These are phyloP conservation scores for Drosophila persimilis DNA, from an alignment of 1,140 invertebrate genomes.

Conservation along the genomic window DNA sequence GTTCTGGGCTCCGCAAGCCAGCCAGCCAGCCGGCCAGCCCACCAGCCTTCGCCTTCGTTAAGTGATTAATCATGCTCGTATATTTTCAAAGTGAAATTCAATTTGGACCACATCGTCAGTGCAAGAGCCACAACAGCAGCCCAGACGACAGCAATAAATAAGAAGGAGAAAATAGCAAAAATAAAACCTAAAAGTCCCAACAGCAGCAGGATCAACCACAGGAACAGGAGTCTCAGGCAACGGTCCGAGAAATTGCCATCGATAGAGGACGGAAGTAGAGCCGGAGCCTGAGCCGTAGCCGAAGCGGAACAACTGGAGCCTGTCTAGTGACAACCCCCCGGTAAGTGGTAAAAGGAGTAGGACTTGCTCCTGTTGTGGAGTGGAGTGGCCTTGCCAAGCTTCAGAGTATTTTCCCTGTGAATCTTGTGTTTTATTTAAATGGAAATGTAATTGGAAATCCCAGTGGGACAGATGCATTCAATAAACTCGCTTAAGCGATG, in stretches of 20 bases:
- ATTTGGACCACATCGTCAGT: constrained; percentile 66
- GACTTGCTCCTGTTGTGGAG: not conserved
- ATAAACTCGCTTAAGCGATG: constrained; percentile 26
- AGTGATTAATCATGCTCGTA: constrained; percentile 76
- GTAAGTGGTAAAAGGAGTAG: constrained; percentile 32
- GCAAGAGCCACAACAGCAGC: constrained; percentile 37
- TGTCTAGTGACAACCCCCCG: not conserved
- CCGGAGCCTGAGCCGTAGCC: too few species aligned
- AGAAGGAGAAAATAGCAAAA: constrained; percentile 28
- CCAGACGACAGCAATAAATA: constrained; percentile 24
- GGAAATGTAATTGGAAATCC: constrained; percentile 11
- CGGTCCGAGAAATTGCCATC: not conserved
- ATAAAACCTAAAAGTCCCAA: constrained; percentile 51
- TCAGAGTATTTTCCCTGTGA: constrained; percentile 8
- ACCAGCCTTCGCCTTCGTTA: constrained; percentile 44
- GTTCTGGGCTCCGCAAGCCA: constrained; percentile 7
- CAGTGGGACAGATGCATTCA: constrained; percentile 4
- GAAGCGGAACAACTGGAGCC: constrained; percentile 12
- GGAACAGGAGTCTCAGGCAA: constrained; percentile 7
- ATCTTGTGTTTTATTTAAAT: constrained; percentile 6
- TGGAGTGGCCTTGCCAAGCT: not conserved
- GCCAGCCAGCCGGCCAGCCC: not conserved
- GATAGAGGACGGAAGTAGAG: not conserved
- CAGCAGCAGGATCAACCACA: constrained; percentile 34
- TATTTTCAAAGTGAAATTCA: constrained; percentile 74